Conservation (phyloP, 2,113 vertebrate genomes). For the Lucifuga dentata region DNA sequence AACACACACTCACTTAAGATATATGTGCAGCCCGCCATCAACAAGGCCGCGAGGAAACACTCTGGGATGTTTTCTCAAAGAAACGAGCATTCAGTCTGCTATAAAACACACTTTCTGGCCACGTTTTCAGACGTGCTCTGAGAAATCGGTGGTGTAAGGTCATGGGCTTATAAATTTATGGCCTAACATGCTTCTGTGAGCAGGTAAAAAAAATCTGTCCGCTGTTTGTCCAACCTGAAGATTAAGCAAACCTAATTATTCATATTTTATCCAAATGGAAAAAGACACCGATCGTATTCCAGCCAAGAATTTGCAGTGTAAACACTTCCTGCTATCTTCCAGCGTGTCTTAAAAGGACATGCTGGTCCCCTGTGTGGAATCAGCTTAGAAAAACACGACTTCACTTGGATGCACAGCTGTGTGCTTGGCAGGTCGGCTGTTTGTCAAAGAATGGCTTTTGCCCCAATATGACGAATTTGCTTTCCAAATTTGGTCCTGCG, state of each 20-base stretch:
- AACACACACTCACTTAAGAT: conserved; percentile 24
- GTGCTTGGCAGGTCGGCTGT: conserved; percentile 24
- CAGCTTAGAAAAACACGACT: conserved; percentile 19
- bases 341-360: conserved; percentile 17
- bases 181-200: too few species aligned
- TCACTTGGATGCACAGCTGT: conserved; percentile 15
- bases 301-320: neutral
- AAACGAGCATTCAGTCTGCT: conserved; percentile 20
- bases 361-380: conserved; percentile 24
- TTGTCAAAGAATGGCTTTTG: conserved; percentile 42
- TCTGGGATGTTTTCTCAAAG: conserved; percentile 21
- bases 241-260: conserved; percentile 23
- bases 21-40: conserved; percentile 4
- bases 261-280: conserved; percentile 2
- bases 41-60: conserved; percentile 11
- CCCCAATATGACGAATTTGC: conserved; percentile 14
- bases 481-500: conserved; percentile 53
- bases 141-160: conserved; percentile 12
- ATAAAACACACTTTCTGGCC: conserved; percentile 21
- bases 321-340: conserved; percentile 12
- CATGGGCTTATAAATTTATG: neutral
- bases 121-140: neutral
- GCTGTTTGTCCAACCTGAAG: neutral
- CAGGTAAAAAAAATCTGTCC: neutral
- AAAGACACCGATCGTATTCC: conserved; percentile 1